Conservation (phyloP, 2,113 vertebrate species). For the Microtus pennsylvanicus region DNA sequence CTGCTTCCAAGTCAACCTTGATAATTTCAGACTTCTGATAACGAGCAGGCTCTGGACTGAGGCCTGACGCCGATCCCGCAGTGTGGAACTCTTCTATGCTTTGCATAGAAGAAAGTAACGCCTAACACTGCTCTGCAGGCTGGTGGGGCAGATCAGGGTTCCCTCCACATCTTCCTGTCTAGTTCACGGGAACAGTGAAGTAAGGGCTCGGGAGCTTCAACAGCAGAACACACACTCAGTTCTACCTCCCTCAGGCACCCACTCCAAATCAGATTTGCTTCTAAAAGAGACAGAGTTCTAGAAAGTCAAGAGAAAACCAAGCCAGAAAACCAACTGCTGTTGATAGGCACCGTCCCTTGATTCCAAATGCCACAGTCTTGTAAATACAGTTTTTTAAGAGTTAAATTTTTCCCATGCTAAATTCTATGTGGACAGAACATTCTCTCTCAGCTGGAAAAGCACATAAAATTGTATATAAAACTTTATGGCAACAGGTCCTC, state of each 20-base stretch:
- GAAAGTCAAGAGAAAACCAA: background rate
- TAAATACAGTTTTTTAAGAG: background rate
- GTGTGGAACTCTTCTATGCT: background rate
- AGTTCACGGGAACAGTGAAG: background rate
- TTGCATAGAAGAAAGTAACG: constrained; percentile 3
- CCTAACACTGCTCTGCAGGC: background rate
- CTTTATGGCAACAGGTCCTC: background rate
- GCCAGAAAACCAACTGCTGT: constrained; percentile 17
- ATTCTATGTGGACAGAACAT: background rate
- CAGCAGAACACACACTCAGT: background rate
- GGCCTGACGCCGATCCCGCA: background rate
- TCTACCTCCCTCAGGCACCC: background rate
- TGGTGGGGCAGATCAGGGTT: constrained; percentile 28
- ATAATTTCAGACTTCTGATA: constrained; percentile 30
- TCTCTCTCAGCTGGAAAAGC: background rate
- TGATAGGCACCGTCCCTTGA: background rate
- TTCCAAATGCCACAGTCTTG: background rate
- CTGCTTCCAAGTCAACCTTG: background rate
- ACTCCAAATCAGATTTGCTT: constrained; percentile 5
- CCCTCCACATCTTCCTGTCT: constrained; percentile 43
- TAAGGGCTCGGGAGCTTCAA: background rate
- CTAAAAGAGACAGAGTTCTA: background rate
- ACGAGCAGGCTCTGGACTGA: background rate
- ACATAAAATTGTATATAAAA: background rate
- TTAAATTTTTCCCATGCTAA: background rate